phyloP scores from a whole-genome alignment of 2,797 vertebrate genomes.

The Catharus ustulatus region DNA sequence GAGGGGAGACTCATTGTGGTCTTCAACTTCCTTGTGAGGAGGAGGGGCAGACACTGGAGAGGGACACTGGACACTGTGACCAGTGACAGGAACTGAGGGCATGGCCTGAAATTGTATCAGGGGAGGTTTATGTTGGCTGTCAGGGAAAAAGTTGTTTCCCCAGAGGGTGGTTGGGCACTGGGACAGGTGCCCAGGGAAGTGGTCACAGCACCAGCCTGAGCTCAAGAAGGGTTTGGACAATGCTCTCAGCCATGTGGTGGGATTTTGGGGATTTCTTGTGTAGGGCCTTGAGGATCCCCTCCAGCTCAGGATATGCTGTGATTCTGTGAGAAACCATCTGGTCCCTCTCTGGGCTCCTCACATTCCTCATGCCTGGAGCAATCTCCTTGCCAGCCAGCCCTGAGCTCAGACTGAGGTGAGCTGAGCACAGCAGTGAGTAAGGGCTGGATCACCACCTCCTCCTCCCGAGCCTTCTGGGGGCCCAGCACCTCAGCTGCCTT shows the following conservation, averaged over 20 bases:
- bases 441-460: neutral
- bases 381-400: fast-evolving
- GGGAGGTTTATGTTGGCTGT: neutral
- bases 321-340: neutral
- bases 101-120: neutral
- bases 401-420: neutral
- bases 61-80: neutral
- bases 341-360: neutral
- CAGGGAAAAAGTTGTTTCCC: neutral
- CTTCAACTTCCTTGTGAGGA: neutral
- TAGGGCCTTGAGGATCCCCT: neutral
- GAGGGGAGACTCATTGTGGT: neutral
- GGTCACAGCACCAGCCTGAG: neutral
- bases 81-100: neutral
- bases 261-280: neutral
- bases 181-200: neutral
- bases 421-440: neutral
- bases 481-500: neutral
- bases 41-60: neutral
- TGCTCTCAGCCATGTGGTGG: neutral
- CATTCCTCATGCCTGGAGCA: neutral
- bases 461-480: fast-evolving
- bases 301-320: neutral
- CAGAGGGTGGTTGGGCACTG: neutral
- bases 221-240: neutral